Conservation (phyloP, 2,113 vertebrate species). For the Pardalotus punctatus region DNA sequence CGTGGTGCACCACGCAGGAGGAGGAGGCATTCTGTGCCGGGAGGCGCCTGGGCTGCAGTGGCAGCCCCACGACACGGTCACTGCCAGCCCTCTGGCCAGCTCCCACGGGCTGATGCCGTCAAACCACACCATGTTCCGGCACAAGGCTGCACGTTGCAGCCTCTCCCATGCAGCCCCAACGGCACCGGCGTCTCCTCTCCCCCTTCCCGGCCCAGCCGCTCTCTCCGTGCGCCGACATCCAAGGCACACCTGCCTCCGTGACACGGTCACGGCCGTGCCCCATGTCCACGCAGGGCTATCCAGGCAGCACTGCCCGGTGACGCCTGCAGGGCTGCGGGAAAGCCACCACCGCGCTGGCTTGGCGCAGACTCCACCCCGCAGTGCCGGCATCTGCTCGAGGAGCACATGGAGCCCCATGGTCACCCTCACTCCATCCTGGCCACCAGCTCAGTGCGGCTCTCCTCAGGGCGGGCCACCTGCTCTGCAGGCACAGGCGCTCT, state of each 20-base stretch:
- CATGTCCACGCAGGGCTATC: neutral
- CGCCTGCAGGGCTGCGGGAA: neutral
- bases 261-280: accelerated
- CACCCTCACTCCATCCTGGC: neutral
- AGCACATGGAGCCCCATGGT: neutral
- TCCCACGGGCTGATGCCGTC: neutral
- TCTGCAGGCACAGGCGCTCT: neutral
- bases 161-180: neutral
- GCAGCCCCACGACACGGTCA: accelerated
- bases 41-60: accelerated
- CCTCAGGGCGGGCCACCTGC: accelerated
- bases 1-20: accelerated
- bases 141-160: neutral
- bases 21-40: neutral
- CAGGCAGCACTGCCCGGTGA: neutral
- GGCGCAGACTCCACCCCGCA: neutral
- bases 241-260: accelerated
- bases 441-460: neutral
- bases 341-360: neutral
- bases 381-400: accelerated
- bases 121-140: neutral
- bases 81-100: neutral
- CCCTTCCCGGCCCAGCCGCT: neutral
- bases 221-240: accelerated
- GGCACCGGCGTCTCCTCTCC: neutral